phyloP scores from a whole-genome alignment of 2,797 vertebrate species.

The Siniperca undulata region DNA sequence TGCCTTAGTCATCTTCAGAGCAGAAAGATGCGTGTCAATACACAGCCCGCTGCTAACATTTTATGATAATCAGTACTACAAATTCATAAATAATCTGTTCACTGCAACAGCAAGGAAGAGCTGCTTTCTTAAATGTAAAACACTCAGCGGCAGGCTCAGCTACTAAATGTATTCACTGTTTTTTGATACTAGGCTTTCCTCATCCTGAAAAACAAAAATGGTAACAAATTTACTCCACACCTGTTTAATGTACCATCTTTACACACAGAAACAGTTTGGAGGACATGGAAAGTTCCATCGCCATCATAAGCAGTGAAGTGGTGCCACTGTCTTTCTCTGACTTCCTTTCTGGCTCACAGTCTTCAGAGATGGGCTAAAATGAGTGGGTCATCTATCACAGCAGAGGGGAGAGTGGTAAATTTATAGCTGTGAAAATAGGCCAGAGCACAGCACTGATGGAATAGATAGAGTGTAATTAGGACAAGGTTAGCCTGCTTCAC shows the following conservation, averaged over 20 bases:
- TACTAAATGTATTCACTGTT: constrained; percentile 7
- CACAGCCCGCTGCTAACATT: neutral
- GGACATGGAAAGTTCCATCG: constrained; percentile 63
- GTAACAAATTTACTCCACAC: neutral
- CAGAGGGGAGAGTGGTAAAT: constrained; percentile 80
- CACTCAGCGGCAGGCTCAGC: neutral
- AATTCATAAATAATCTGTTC: constrained; percentile 11
- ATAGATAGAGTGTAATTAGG: constrained; percentile 84
- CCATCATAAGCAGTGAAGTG: constrained; percentile 52
- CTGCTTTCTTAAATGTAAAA: constrained; percentile 12
- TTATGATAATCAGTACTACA: constrained; percentile 1
- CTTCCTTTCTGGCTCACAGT: constrained; percentile 77
- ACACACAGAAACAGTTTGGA: constrained; percentile 50
- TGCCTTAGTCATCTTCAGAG: neutral
- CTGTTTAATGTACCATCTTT: constrained; percentile 11
- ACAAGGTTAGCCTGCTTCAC: constrained; percentile 83
- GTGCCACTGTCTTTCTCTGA: constrained; percentile 66
- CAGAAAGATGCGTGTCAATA: neutral
- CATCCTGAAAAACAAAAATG: neutral
- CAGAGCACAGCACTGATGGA: constrained; percentile 79
- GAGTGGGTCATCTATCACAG: constrained; percentile 84
- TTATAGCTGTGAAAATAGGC: constrained; percentile 85
- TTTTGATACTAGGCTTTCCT: constrained; percentile 11
- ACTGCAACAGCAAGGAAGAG: neutral
- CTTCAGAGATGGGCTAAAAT: constrained; percentile 84